Base-by-base conservation (phyloP, 1,140 invertebrate species). In the Potamilus streckersoni region DNA sequence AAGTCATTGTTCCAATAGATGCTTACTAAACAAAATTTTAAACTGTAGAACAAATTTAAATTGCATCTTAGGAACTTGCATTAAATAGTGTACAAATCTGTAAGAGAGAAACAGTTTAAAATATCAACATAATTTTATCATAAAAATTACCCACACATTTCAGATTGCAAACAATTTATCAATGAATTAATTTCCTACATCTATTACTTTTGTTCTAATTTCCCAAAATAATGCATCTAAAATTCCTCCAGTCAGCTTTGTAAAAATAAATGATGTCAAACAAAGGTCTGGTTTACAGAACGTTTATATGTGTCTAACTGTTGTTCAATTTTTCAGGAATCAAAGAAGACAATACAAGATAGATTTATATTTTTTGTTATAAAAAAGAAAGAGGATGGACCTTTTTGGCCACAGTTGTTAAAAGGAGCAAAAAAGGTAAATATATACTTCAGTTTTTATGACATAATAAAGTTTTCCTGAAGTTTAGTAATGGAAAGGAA, bases 351-450 rank as follows among this genome's bases (percentile, higher is more conserved):
- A 79, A 88, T 92, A 59, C 83, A 94, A 83, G 94, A 93, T 64
- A 92, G 95, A 84, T 93, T 93, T 85, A 93, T 96, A 80, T 94
- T 96, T 90, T 92, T 96, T 84, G 92, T 95, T 79, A 91, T 97
- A 84, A 92, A 93, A 83, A 95, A 95, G 86, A 92, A 92, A 84
- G 93, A 93, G 70, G 90, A 91, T 23, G 94, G 93, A 76, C 93
- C 94, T 16, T 98, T 93, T 87, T 98, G 97, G 97, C 94, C 95
- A 72, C 90, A 94, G 70, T 91, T 98, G 68, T 94, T 96, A 49
- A 95, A 95, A 90, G 95, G 96, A 80, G 95, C 94, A 82, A 94
- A 93, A 86, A 98, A 97, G 90, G 89, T 90, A 83, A 72, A 31
- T 69, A 58, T 13, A 23, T 68, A 61, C 17, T 14, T 61, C 20